Conservation (phyloP, 2,797 vertebrate genomes). For the Pelodytes ibericus region DNA sequence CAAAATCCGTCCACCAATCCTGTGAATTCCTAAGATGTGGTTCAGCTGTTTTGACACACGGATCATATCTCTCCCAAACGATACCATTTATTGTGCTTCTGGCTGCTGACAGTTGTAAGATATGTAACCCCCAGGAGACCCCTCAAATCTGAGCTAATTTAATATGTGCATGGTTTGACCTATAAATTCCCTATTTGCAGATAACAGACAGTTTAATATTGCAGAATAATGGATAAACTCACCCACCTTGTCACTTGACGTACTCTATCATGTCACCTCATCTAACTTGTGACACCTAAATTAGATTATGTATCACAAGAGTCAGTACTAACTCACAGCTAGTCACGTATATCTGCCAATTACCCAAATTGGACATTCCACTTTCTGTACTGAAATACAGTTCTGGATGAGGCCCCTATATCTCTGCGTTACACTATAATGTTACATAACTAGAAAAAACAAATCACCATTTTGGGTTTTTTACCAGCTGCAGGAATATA, state of each 20-base stretch:
- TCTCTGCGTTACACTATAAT: not conserved
- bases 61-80: no score
- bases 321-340: no score
- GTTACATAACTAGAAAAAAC: conserved; percentile 4
- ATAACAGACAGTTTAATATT: not conserved
- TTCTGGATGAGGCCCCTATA: no score
- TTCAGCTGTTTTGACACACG: no score
- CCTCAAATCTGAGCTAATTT: not conserved
- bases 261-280: not conserved
- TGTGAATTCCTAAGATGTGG: no score
- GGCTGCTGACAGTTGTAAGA: not conserved
- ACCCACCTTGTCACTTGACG: not conserved
- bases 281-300: not conserved
- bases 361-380: no score
- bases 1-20: no score
- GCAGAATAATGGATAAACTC: not conserved
- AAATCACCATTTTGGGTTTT: conserved; percentile 1
- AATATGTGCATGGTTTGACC: conserved; percentile 8
- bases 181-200: not conserved
- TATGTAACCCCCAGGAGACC: not conserved
- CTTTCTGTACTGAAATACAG: no score
- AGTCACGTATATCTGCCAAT: no score
- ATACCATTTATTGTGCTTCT: no score
- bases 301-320: no score
- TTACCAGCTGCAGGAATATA: not conserved